phyloP scores from a whole-genome alignment of 2,888 invertebrate species.

The Balanococcus diminutus region DNA sequence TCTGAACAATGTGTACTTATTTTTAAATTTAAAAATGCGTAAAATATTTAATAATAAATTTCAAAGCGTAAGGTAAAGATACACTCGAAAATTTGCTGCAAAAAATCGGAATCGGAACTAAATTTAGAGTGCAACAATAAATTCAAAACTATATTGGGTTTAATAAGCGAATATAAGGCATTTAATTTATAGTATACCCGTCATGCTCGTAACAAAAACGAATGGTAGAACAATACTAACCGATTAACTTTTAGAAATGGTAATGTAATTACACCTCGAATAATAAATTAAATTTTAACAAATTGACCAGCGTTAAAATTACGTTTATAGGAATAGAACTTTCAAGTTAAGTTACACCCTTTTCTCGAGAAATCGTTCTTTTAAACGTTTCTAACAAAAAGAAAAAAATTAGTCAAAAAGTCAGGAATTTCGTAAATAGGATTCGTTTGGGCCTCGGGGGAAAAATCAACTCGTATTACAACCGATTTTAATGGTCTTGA shows the following conservation, averaged over 20 bases:
- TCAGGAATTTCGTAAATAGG: not conserved
- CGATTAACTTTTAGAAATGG: not conserved
- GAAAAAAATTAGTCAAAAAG: not conserved
- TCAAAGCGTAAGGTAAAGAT: constrained; percentile 22
- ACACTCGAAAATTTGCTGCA: not conserved
- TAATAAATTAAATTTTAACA: not conserved
- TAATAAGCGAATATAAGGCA: not conserved
- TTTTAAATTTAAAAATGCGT: constrained; percentile 25
- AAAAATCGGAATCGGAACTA: not conserved
- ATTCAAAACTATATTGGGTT: not conserved
- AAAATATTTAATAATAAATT: constrained; percentile 11
- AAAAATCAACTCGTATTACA: not conserved
- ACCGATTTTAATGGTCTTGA: not conserved
- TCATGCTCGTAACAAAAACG: not conserved
- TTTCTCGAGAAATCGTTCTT: not conserved
- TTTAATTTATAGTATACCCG: not conserved
- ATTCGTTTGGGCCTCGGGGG: not conserved
- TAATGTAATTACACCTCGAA: not conserved
- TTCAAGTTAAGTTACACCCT: not conserved
- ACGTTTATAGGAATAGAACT: not conserved
- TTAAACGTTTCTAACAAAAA: not conserved
- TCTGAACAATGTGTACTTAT: constrained; percentile 13
- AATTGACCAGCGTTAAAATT: not conserved
- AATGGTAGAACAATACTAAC: not conserved
- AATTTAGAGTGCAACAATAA: constrained; percentile 8